Evolutionary conservation across 30 jellyfish, hydroid and myxozoan genomes (phyloP), one percentile per base, ranked within the genome.

Genomic region (Cassiopea andromeda): DNA sequence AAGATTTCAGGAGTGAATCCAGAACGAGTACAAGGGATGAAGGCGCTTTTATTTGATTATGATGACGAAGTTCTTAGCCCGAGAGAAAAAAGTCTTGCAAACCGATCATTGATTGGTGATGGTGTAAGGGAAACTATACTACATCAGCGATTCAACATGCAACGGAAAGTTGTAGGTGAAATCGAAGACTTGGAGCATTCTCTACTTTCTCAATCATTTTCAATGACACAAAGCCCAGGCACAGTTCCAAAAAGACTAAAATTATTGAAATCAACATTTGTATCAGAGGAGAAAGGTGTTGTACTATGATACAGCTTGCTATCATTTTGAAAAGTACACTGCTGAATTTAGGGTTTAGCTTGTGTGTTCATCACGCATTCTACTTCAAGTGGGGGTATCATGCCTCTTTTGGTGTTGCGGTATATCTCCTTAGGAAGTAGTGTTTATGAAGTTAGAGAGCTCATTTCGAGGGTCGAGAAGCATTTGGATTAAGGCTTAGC

Each of bases 11-110:
- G 95, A 27, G 96, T 95, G 43, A 84, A 95, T 54, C 94, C 99
- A 49, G 83, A 75, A 69, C 85, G 94, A 48, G 71, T 95, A 49
- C 99, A 95, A 61, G 99, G 97, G 48, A 95, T 95, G 99, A 95
- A 95, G 68, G 97, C 99, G 6, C 90, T 93, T 7, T 50, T 95
- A 16, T 88, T 95, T 72, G 97, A 79, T 60, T 92, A 85, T 7
- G 97, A 86, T 1, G 95, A 82, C 16, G 95, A 90, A 15, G 64
- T 87, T 57, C 38, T 78, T 83, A 92, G 94, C 66, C 98, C 98
- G 49, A 92, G 90, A 75, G 93, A 82, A 50, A 83, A 87, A 57
- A 76, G 74, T 10, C 80, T 92, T 13, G 87, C 96, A 7, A 92
- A 83, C 49, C 89, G 83, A 71, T 81, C 97, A 43, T 38, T 93